Conservation (phyloP, 1,140 invertebrate genomes). For the Hydropsyche tenuis region DNA sequence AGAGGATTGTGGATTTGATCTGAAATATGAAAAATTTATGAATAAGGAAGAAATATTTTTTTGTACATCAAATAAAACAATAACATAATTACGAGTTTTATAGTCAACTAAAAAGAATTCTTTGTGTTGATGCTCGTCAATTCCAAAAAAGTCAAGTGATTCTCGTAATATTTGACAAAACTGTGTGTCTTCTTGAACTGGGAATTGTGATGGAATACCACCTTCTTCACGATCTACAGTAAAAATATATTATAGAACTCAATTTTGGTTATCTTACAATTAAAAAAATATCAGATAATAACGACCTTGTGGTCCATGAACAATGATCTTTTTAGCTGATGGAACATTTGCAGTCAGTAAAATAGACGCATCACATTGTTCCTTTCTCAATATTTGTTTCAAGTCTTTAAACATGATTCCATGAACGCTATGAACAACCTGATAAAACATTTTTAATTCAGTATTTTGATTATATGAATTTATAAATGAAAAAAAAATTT, state of each 20-base stretch:
- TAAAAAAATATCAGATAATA: background rate
- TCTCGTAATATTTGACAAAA: slow-evolving; percentile 96
- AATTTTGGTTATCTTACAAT: too few species aligned
- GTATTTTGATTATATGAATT: too few species aligned
- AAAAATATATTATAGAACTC: slow-evolving; percentile 44
- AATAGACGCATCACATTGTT: slow-evolving; percentile 98
- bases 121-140: slow-evolving; percentile 86
- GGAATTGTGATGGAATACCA: slow-evolving; percentile 97
- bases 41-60: too few species aligned
- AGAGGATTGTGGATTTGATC: slow-evolving; percentile 94
- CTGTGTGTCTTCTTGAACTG: slow-evolving; percentile 98
- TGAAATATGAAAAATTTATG: too few species aligned
- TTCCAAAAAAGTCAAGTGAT: slow-evolving; percentile 96
- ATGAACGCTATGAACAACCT: slow-evolving; percentile 95
- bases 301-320: slow-evolving; percentile 85
- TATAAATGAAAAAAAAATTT: too few species aligned
- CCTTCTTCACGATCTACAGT: slow-evolving; percentile 81
- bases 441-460: slow-evolving; percentile 52
- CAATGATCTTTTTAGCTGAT: slow-evolving; percentile 98
- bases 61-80: too few species aligned
- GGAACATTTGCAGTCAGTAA: slow-evolving; percentile 98
- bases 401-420: slow-evolving; percentile 99
- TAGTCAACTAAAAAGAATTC: slow-evolving; percentile 96
- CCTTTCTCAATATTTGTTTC: slow-evolving; percentile 97
- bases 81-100: slow-evolving; percentile 86